A percentile compares a stretch with the other conserved stretches of the same genome.
Evolutionary conservation across 2,888 invertebrate genomes (phyloP).

Genomic region (Celastrina argiolus): DNA sequence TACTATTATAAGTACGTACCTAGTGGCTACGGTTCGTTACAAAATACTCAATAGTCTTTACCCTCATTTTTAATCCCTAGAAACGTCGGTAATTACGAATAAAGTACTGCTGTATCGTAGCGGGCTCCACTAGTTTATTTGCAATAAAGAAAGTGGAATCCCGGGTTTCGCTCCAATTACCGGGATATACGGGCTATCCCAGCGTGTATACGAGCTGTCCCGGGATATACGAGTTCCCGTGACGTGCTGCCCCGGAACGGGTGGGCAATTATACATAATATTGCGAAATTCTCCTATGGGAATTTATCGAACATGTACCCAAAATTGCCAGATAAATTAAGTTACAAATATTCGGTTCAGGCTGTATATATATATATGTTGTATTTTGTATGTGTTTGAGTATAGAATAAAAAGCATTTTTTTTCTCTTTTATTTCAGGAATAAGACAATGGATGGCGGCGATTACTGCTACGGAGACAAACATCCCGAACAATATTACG

Average conservation of each 20-base stretch:
- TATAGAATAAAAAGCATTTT: too few relatives aligned
- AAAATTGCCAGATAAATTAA: slow-evolving; percentile 22
- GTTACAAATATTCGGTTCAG: slow-evolving; percentile 12
- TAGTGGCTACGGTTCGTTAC: background rate
- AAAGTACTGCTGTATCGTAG: slow-evolving; percentile 7
- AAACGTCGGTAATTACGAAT: slow-evolving; percentile 3
- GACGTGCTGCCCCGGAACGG: slow-evolving; percentile 60
- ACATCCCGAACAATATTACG: too few relatives aligned
- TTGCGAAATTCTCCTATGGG: slow-evolving; percentile 50
- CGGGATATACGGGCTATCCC: slow-evolving; percentile 74
- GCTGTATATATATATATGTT: too few relatives aligned
- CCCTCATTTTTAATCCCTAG: background rate
- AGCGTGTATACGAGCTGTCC: slow-evolving; percentile 43
- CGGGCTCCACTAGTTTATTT: slow-evolving; percentile 67
- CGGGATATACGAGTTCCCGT: slow-evolving; percentile 69
- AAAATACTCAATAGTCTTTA: background rate
- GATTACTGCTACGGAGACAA: too few relatives aligned
- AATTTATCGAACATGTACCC: slow-evolving; percentile 26
- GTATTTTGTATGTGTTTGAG: too few relatives aligned
- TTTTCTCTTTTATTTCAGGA: slow-evolving; percentile 1
- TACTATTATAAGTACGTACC: too few relatives aligned
- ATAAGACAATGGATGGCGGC: background rate
- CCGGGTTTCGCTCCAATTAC: slow-evolving; percentile 75
- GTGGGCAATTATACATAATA: slow-evolving; percentile 70
- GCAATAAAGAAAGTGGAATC: slow-evolving; percentile 78